Base-by-base conservation (phyloP, 92 coral and sea anemone species). In the Anthopleura xanthogrammica region DNA sequence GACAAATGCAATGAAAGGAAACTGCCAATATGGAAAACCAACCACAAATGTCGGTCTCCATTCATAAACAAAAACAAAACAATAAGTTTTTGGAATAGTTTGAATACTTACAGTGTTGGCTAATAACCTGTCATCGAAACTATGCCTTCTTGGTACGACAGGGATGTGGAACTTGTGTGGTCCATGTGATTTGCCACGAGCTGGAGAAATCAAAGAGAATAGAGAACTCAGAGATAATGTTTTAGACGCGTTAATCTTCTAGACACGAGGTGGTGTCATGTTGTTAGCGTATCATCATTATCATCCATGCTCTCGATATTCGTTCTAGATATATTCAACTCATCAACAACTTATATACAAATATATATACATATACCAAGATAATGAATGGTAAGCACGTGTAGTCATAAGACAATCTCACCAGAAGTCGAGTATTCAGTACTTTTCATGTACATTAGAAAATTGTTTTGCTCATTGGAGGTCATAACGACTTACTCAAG, bases 141-240 rank as follows among this genome's bases (percentile, higher is more conserved):
- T 97, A 64, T 97, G 99, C 77, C 99, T 89, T 80, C 99, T 87
- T 12, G 99, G 98, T 16, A 91, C 93, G 71, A 94, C 98, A 41
- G 98, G 98, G 64, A 94, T 94, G 76, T 94, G 93, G 77, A 94
- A 94, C 79, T 94, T 94, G 84, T 94, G 98, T 2, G 98, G 98
- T 11, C 98, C 98, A 52, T 94, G 98, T 11, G 98, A 94, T 48
- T 95, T 87, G 7, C 98, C 95, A 41, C 98, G 95, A 77, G 93
- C 98, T 94, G 86, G 54, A 82, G 52, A 52, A 29, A 77, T 12
- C 36, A 60, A 73, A 76, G 29, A 62, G 8, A 70, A 70, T 23
- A 5, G 14, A 55, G 56, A 52, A 39, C 24, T 77, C 12, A 64
- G 66, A 52, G 72, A 57, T 41, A 50, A 17, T 24, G 52, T 52